phyloP scores from a whole-genome alignment of 2,797 vertebrate genomes.

The Siniperca obscura region DNA sequence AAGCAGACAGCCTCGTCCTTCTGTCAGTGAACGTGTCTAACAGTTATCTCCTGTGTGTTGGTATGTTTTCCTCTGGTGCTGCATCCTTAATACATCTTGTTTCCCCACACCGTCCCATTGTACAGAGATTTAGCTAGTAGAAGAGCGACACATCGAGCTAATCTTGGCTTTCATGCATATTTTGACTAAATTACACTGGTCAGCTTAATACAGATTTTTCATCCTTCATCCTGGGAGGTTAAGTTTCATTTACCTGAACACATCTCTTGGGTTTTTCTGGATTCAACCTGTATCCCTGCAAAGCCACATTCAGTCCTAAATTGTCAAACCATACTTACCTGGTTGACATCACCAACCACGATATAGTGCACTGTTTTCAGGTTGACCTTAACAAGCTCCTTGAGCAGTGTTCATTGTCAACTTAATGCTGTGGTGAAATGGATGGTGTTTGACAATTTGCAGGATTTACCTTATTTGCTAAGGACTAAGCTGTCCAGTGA shows the following conservation, averaged over 20 bases:
- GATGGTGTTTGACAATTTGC: not conserved
- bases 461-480: not conserved
- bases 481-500: not conserved
- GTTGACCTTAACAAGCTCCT: not conserved
- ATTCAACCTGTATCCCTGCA: not conserved
- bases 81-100: not conserved
- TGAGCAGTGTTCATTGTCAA: no score
- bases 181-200: slow-evolving; percentile 4
- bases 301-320: not conserved
- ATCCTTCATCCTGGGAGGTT: not conserved
- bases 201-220: not conserved
- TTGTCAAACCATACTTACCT: not conserved
- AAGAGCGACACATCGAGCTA: slow-evolving; percentile 18
- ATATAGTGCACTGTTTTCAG: not conserved
- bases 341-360: not conserved
- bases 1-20: slow-evolving; percentile 29
- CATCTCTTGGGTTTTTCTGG: not conserved
- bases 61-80: slow-evolving; percentile 58
- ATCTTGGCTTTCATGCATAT: slow-evolving; percentile 21
- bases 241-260: not conserved
- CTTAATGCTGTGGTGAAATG: no score
- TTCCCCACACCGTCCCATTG: not conserved
- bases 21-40: slow-evolving; percentile 44
- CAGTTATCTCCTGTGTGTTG: slow-evolving; percentile 41
- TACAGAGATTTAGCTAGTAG: not conserved